A percentile compares a stretch with the other conserved stretches of the same genome.
phyloP scores from a whole-genome alignment of 2,797 vertebrate genomes.

The Okamejei kenojei region DNA sequence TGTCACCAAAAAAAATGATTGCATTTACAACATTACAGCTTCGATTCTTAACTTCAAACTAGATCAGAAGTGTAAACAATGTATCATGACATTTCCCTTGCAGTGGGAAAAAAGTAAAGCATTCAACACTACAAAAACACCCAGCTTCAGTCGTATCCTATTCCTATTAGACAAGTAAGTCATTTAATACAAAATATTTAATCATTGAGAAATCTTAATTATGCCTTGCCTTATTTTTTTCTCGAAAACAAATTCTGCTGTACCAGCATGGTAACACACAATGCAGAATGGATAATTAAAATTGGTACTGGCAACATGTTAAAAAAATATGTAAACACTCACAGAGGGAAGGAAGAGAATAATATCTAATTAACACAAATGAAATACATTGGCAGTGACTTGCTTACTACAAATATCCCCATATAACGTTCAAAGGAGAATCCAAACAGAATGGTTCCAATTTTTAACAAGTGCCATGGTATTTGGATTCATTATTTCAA shows the following conservation, averaged over 20 bases:
- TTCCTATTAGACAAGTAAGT: not conserved
- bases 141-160: not conserved
- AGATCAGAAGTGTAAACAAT: not conserved
- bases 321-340: not conserved
- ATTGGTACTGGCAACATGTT: not conserved
- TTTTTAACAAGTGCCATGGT: not conserved
- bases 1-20: not conserved
- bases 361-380: constrained; percentile 15
- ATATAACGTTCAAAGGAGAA: not conserved
- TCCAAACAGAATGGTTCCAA: not conserved
- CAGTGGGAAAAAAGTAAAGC: not conserved
- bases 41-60: not conserved
- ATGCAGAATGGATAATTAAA: not conserved
- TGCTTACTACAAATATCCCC: not conserved
- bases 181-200: constrained; percentile 9
- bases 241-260: not conserved
- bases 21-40: not conserved
- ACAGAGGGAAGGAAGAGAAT: not conserved
- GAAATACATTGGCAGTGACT: not conserved
- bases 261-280: not conserved
- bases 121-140: not conserved
- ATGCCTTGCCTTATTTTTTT: constrained; percentile 4
- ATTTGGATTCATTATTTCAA: not conserved
- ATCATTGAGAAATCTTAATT: not conserved
- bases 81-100: not conserved